Percentiles rank a stretch among this genome's conserved stretches.
Evolutionary conservation across 2,113 vertebrate species (phyloP).

Genomic region (Upupa epops): DNA sequence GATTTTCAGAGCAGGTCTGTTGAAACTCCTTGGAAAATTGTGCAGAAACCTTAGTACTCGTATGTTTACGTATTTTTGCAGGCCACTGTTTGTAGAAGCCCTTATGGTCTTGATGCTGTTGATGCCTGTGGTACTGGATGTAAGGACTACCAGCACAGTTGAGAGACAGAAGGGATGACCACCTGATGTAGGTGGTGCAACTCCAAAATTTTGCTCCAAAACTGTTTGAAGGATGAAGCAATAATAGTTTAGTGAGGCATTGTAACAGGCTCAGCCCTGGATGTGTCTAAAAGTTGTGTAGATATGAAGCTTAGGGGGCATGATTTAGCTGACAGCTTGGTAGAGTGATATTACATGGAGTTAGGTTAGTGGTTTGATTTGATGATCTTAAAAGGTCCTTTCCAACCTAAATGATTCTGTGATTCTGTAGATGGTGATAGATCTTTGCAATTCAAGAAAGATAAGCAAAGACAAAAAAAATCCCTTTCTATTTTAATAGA

Average conservation of each 20-base stretch:
- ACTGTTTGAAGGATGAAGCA: not conserved
- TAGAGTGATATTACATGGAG: too few relatives aligned
- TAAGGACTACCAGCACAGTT: not conserved
- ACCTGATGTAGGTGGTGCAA: not conserved
- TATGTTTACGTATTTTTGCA: accelerated
- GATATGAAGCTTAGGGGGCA: too few relatives aligned
- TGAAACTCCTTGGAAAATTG: not conserved
- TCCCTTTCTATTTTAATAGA: too few relatives aligned
- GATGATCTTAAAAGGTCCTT: too few relatives aligned
- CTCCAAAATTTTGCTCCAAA: not conserved
- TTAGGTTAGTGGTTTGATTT: too few relatives aligned
- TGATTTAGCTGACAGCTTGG: too few relatives aligned
- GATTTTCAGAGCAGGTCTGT: not conserved
- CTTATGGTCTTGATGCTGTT: not conserved
- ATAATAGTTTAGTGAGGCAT: too few relatives aligned
- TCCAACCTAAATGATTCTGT: too few relatives aligned
- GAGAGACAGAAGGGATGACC: not conserved
- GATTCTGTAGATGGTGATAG: not conserved
- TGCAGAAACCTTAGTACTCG: not conserved
- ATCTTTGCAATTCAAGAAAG: too few relatives aligned
- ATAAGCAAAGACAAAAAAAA: too few relatives aligned
- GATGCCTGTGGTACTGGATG: not conserved
- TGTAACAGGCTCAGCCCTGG: too few relatives aligned
- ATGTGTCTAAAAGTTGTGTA: too few relatives aligned
- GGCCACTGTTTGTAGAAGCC: not conserved